These are phyloP conservation scores for Manis crassicaudata DNA, from an alignment of 2,797 vertebrate genomes.

Conservation along the genomic window DNA sequence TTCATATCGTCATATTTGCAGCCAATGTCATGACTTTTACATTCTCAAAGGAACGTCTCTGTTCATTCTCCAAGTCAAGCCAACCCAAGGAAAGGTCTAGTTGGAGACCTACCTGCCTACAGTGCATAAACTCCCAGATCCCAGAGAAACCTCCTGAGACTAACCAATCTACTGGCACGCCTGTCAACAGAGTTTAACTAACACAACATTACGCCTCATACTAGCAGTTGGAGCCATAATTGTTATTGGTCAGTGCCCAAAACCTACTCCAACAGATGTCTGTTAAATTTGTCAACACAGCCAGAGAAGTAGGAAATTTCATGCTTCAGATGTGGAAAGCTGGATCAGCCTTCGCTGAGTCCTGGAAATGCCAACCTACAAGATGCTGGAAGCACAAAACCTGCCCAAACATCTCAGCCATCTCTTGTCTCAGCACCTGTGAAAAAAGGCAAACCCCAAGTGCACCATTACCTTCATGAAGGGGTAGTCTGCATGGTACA, in stretches of 20 bases:
- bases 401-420: neutral
- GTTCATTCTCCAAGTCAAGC: neutral
- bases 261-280: slow-evolving; percentile 68
- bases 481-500: slow-evolving; percentile 38
- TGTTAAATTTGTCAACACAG: slow-evolving; percentile 50
- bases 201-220: slow-evolving; percentile 45
- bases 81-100: neutral
- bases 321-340: slow-evolving; percentile 52
- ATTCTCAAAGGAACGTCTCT: neutral
- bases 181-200: slow-evolving; percentile 75
- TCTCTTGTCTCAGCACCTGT: neutral
- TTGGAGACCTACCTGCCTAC: neutral
- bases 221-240: slow-evolving; percentile 61
- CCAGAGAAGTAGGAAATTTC: slow-evolving; percentile 64
- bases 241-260: slow-evolving; percentile 70
- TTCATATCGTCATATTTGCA: neutral
- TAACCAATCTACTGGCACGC: slow-evolving; percentile 59
- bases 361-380: slow-evolving; percentile 37
- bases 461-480: slow-evolving; percentile 65
- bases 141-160: slow-evolving; percentile 39
- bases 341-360: neutral
- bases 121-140: neutral
- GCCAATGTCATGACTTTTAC: neutral
- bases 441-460: slow-evolving; percentile 59
- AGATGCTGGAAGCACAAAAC: neutral